These are phyloP conservation scores for Brachyistius frenatus DNA, from an alignment of 2,113 vertebrate genomes.

Conservation along the genomic window DNA sequence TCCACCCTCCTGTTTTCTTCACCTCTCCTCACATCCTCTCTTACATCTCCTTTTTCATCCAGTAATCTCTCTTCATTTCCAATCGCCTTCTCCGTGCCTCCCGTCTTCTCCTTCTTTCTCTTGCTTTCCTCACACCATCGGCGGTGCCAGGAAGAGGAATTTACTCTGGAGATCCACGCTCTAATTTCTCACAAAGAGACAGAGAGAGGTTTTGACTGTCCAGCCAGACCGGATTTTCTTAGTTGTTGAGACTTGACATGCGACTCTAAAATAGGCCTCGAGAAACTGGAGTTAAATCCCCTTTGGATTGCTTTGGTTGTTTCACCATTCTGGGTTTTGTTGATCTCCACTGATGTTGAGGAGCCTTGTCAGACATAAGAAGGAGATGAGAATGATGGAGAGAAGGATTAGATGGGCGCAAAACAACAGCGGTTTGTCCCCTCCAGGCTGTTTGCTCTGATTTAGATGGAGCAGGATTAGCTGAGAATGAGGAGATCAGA, in stretches of 20 bases:
- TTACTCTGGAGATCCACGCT: constrained; percentile 48
- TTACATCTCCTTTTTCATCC: constrained; percentile 11
- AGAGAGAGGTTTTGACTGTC: constrained; percentile 54
- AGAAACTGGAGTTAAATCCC: constrained; percentile 64
- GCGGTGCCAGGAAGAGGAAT: constrained; percentile 54
- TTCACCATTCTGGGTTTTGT: constrained; percentile 34
- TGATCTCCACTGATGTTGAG: constrained; percentile 64
- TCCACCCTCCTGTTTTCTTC: too few relatives aligned
- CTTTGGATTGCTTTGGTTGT: constrained; percentile 33
- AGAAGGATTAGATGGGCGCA: constrained; percentile 70
- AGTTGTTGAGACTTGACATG: constrained; percentile 58
- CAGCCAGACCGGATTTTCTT: constrained; percentile 56
- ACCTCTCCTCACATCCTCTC: not conserved
- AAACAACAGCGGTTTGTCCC: constrained; percentile 63
- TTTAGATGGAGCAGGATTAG: constrained; percentile 79
- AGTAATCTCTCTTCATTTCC: constrained; percentile 55
- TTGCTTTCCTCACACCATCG: constrained; percentile 12
- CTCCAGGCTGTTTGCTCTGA: constrained; percentile 68
- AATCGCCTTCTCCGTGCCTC: constrained; percentile 10
- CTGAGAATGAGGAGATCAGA: constrained; percentile 70
- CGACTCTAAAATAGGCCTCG: constrained; percentile 53
- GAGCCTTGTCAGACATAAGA: constrained; percentile 73
- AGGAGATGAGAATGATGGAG: constrained; percentile 70
- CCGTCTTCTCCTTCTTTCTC: not conserved
- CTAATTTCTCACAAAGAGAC: constrained; percentile 46